Conservation (phyloP, 37 sponge, comb jelly and placozoan species). For the Halichondria panicea region DNA sequence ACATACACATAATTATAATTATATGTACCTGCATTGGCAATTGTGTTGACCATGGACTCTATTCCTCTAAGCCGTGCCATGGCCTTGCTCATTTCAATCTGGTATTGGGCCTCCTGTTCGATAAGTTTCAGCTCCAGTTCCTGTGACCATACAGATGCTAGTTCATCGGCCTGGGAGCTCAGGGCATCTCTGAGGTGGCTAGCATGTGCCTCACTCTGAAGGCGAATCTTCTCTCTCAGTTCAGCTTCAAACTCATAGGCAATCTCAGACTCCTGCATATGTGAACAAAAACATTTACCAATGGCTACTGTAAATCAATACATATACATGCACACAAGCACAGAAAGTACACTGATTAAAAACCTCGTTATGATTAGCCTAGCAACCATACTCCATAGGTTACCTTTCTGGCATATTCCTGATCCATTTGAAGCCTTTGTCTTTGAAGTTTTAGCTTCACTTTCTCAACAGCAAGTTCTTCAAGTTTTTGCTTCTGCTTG, state of each 20-base stretch:
- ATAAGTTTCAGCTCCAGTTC: slow-evolving; percentile 27
- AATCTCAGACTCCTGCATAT: slow-evolving; percentile 17
- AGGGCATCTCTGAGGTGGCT: slow-evolving; percentile 35
- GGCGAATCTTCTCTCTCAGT: slow-evolving; percentile 57
- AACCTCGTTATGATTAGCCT: too few species aligned
- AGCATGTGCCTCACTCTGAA: slow-evolving; percentile 45
- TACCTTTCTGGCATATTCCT: slow-evolving; percentile 20
- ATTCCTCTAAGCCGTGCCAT: slow-evolving; percentile 59
- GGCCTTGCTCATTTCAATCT: slow-evolving; percentile 50
- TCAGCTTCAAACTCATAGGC: slow-evolving; percentile 21
- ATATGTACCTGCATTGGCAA: slow-evolving; percentile 46
- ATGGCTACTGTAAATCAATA: too few species aligned
- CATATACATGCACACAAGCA: too few species aligned
- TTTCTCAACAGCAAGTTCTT: slow-evolving; percentile 14
- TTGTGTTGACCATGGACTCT: slow-evolving; percentile 64
- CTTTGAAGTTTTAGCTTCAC: not conserved
- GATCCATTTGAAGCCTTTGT: slow-evolving; percentile 15
- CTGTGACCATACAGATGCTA: slow-evolving; percentile 26
- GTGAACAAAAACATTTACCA: not conserved
- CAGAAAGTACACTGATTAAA: too few species aligned
- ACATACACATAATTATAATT: not conserved
- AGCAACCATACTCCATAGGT: too few species aligned
- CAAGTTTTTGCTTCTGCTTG: slow-evolving; percentile 37
- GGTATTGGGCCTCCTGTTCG: slow-evolving; percentile 38
- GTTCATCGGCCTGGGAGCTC: slow-evolving; percentile 27